phyloP scores from a whole-genome alignment of 2,113 vertebrate species.

The Corythaixoides concolor region DNA sequence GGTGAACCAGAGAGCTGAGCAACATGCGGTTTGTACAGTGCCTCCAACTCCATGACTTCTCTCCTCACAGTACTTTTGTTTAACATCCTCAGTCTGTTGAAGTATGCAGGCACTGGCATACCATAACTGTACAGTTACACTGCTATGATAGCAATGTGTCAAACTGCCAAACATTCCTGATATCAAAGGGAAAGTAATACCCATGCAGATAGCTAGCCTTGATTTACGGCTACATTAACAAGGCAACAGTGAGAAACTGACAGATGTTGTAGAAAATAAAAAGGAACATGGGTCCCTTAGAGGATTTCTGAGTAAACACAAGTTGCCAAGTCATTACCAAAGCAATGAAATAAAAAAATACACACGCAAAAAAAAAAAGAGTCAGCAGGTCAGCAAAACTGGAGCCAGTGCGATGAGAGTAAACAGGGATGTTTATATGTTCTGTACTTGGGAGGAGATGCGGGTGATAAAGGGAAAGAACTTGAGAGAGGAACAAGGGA shows the following conservation, averaged over 20 bases:
- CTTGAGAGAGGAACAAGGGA: background rate
- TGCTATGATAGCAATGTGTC: background rate
- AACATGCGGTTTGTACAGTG: accelerated
- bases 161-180: background rate
- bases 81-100: background rate
- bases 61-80: background rate
- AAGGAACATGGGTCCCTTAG: background rate
- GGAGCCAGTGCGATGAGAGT: background rate
- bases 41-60: background rate
- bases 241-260: background rate
- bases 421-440: background rate
- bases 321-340: background rate
- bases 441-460: background rate
- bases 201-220: background rate
- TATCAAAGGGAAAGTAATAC: background rate
- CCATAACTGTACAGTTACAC: accelerated
- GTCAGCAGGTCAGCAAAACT: background rate
- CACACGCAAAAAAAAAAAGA: background rate
- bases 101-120: background rate
- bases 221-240: background rate
- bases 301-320: background rate
- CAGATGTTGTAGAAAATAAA: background rate
- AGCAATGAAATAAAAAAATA: background rate
- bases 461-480: background rate
- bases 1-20: background rate